phyloP scores from a whole-genome alignment of 1,140 invertebrate species.

The Archegozetes longisetosus region DNA sequence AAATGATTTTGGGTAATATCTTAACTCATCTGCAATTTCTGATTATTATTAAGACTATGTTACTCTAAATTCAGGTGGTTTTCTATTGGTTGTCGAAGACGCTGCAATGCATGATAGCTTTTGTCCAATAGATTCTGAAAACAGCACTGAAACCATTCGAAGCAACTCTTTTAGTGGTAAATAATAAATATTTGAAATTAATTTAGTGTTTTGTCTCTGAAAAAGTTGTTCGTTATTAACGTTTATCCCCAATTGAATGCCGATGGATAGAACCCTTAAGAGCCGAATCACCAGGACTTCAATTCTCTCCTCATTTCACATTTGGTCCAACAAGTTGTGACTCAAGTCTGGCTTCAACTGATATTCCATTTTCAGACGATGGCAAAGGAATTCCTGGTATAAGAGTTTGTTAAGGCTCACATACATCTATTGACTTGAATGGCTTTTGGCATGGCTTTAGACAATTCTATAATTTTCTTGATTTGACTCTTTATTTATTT shows the following conservation, averaged over 20 bases:
- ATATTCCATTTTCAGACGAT: neutral
- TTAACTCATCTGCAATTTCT: neutral
- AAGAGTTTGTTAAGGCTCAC: neutral
- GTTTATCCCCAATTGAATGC: neutral
- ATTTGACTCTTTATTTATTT: no score
- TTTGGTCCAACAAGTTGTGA: neutral
- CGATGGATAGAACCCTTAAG: neutral
- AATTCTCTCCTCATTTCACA: neutral
- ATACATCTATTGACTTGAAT: no score
- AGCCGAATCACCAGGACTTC: neutral
- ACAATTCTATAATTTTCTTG: no score
- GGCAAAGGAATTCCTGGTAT: neutral
- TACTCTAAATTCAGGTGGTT: constrained; percentile 33
- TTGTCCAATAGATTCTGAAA: neutral
- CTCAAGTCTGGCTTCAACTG: neutral
- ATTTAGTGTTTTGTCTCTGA: no score
- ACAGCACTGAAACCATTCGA: neutral
- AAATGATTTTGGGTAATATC: constrained; percentile 67
- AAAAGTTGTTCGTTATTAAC: no score
- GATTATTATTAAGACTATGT: neutral
- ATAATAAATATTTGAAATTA: neutral
- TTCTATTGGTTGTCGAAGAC: constrained; percentile 32
- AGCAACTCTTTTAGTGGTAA: neutral
- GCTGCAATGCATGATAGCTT: neutral
- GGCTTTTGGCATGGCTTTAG: no score